Evolutionary conservation across 92 coral and sea anemone species (phyloP).

Genomic region (Parazoanthus swiftii): DNA sequence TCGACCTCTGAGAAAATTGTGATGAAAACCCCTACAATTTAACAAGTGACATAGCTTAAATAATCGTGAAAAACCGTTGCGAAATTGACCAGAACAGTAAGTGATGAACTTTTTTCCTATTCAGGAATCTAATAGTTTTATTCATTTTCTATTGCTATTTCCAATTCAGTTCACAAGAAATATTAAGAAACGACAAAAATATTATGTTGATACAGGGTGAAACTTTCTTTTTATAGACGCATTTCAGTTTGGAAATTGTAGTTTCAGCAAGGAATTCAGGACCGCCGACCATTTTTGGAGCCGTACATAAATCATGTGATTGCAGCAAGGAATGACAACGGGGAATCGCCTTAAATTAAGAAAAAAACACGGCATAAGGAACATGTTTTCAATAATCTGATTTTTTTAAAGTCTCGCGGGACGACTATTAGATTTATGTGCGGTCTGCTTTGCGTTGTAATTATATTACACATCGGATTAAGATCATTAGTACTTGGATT

Average conservation of each 20-base stretch:
- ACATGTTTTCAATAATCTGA: constrained; percentile 4
- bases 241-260: neutral
- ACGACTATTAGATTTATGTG: neutral
- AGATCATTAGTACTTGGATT: constrained; percentile 16
- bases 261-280: constrained; percentile 16
- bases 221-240: neutral
- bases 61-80: neutral
- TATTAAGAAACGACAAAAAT: neutral
- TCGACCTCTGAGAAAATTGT: neutral
- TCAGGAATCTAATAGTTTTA: neutral
- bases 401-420: neutral
- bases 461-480: constrained; percentile 7
- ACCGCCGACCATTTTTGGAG: constrained; percentile 8
- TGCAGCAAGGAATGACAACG: neutral
- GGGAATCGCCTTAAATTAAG: constrained; percentile 19
- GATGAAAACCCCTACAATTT: neutral
- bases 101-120: neutral
- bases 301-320: neutral
- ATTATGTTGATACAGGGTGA: no score
- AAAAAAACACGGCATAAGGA: neutral
- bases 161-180: neutral
- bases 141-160: neutral
- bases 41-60: neutral
- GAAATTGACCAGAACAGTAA: neutral
- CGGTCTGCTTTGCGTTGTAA: neutral